Base-by-base conservation (phyloP, 2,888 invertebrate species). In the Axea sp. region DNA sequence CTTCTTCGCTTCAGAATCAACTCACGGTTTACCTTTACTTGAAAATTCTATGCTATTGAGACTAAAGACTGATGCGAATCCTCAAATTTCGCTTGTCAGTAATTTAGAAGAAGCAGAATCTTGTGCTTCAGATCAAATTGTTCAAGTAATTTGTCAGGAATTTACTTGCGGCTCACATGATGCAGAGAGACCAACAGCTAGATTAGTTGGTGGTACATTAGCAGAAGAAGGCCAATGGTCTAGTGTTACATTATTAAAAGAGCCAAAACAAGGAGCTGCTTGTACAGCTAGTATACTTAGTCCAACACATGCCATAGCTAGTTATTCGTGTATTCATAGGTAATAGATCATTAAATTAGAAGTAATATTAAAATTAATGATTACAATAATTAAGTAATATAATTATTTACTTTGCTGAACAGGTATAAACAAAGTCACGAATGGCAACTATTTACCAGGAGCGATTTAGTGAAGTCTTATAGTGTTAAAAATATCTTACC, bases 81-180 rank as follows among this genome's bases (percentile, higher is more conserved):
- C 80, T 22, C 81, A 81, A 9, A 77, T 77, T 19, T 82, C 84
- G 15, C 79, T 90, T 31, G 81, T 90, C 26, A 80, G 86, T n/a
- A 89, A 89, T 80, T 83, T 91, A 24, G 88, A 89, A 76, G 84
- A 82, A 37, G 82, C 82, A 30, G 86, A 87, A 7, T 82, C 82
- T 17, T 90, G 90, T 76, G 86, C 88, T 37, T 87, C 88, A 41
- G 82, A 84, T 28, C 83, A 84, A 53, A 80, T 90, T 22, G 89
- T 91, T 0, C 88, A 90, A 43, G 81, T 91, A 8, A 88, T 88
- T n/a, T 92, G 91, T 80, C 89, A 90, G 77, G 90, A 91, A 77
- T 91, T 88, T 22, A 78, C 82, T 1, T 87, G 87, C 53, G 86
- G 85, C 15, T 80, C 83, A n/a, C 81, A 83, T 19, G 81, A 83